A percentile compares a stretch with the other conserved stretches of the same genome.
phyloP scores from a whole-genome alignment of 2,113 vertebrate genomes.

The Rhabdornis inornatus region DNA sequence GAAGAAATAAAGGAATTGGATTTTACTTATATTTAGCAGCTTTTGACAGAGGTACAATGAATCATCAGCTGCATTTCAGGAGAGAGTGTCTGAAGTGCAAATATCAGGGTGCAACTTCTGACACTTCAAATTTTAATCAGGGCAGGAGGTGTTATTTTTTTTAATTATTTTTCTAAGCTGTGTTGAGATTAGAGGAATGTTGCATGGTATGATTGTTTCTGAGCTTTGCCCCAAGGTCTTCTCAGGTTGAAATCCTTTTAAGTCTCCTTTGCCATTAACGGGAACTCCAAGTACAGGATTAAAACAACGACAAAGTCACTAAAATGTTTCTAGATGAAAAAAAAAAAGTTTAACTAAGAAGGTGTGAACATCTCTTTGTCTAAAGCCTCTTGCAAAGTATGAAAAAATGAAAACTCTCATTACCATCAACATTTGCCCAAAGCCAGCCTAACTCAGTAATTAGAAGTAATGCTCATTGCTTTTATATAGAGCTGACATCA shows the following conservation, averaged over 20 bases:
- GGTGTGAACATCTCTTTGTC: not conserved
- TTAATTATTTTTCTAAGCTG: not conserved
- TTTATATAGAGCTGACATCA: not conserved
- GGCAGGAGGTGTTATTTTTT: not conserved
- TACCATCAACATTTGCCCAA: not conserved
- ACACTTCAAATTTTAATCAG: not conserved
- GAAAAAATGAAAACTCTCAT: not conserved
- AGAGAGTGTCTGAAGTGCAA: conserved; percentile 1
- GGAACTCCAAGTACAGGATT: not conserved
- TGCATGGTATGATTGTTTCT: not conserved
- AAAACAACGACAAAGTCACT: not conserved
- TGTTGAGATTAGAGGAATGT: not conserved
- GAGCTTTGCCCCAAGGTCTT: not conserved
- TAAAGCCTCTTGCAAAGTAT: not conserved
- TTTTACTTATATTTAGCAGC: conserved; percentile 46
- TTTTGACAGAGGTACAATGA: conserved; percentile 29
- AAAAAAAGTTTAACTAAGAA: not conserved
- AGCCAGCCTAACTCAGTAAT: not conserved
- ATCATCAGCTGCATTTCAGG: conserved; percentile 32
- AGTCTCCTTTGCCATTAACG: not conserved
- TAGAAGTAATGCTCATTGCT: not conserved
- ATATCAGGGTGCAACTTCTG: not conserved
- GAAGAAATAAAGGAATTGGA: not conserved
- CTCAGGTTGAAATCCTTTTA: not conserved
- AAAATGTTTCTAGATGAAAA: not conserved